Evolutionary conservation across 2,113 vertebrate genomes (phyloP).

Genomic region (Microtus richardsoni): DNA sequence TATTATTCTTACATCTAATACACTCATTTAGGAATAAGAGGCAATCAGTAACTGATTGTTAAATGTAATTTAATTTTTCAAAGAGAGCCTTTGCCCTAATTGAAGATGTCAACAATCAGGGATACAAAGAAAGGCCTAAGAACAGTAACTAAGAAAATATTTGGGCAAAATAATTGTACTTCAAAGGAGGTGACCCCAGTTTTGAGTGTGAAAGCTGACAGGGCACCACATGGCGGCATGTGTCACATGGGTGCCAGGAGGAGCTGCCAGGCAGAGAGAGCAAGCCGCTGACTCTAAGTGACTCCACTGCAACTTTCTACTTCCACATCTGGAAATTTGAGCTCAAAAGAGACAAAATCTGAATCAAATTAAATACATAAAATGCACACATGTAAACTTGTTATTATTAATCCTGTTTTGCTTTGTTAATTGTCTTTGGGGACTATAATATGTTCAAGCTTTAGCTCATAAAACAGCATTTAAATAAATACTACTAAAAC

Average conservation of each 20-base stretch:
- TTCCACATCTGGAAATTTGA: constrained; percentile 36
- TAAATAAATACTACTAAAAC: background rate
- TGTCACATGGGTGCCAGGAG: accelerated
- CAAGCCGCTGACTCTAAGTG: accelerated
- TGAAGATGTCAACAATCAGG: background rate
- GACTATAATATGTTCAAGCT: background rate
- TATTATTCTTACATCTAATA: constrained; percentile 6
- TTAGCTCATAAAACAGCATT: background rate
- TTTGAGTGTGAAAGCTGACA: background rate
- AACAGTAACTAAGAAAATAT: background rate
- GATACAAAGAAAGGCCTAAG: background rate
- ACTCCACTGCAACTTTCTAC: background rate
- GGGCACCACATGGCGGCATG: accelerated
- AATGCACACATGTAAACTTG: background rate
- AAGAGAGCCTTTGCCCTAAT: background rate
- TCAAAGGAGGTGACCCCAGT: background rate
- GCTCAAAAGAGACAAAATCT: background rate
- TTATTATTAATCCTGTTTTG: constrained; percentile 16
- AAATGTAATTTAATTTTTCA: background rate
- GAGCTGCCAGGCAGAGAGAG: accelerated
- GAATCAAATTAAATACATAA: constrained; percentile 35
- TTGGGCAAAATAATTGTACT: background rate
- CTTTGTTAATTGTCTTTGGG: background rate
- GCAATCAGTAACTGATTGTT: background rate
- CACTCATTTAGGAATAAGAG: background rate